phyloP scores from a whole-genome alignment of 2,113 vertebrate species.

The Grallaria varia region DNA sequence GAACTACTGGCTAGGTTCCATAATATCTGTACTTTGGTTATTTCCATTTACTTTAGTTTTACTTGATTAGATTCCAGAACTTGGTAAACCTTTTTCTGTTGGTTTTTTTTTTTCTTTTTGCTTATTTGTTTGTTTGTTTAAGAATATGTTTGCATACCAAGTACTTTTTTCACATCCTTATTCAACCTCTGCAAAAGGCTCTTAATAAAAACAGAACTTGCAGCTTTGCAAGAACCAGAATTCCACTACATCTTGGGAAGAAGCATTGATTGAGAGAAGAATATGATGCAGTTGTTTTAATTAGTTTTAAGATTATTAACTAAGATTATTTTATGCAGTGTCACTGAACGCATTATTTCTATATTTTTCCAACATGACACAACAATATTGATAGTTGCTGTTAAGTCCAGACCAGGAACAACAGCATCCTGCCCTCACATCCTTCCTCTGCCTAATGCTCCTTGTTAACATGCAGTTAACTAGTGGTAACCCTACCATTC shows the following conservation, averaged over 20 bases:
- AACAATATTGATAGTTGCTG: neutral
- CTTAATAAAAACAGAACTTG: neutral
- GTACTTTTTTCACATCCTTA: conserved; percentile 5
- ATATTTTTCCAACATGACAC: conserved; percentile 33
- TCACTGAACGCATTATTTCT: neutral
- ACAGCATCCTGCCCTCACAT: neutral
- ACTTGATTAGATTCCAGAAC: neutral
- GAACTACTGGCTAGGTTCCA: neutral
- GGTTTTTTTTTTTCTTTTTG: neutral
- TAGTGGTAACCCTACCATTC: neutral
- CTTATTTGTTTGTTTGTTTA: neutral
- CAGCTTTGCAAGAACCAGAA: neutral
- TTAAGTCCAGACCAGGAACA: neutral
- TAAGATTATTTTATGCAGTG: neutral
- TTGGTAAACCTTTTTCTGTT: neutral
- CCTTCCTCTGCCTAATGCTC: neutral
- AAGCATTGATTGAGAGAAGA: neutral
- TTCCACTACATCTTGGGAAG: neutral
- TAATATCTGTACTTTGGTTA: neutral
- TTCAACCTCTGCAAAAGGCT: neutral
- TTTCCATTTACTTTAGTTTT: conserved; percentile 23
- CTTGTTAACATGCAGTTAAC: neutral
- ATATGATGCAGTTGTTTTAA: conserved; percentile 32
- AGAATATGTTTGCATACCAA: neutral
- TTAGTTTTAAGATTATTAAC: conserved; percentile 1